A percentile compares a stretch with the other conserved stretches of the same genome.
Conservation (phyloP, 2,888 invertebrate species). For the Caenorhabditis japonica region DNA sequence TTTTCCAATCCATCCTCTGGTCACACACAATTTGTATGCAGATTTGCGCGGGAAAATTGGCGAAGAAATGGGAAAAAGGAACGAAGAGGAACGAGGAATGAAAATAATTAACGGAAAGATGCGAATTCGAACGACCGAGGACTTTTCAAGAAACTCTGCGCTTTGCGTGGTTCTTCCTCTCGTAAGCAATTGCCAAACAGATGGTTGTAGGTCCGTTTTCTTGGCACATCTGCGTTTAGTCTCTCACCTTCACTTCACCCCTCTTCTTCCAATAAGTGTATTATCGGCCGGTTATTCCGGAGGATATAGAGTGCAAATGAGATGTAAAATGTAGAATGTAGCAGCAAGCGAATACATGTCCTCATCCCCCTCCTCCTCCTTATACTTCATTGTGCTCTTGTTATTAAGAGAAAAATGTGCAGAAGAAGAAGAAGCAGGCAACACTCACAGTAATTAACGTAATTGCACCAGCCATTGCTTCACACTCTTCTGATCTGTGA, state of each 20-base stretch:
- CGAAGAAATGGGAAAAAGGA: neutral
- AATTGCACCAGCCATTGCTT: conserved; percentile 18
- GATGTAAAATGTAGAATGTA: conserved; percentile 52
- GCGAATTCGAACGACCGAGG: conserved; percentile 11
- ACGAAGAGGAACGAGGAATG: neutral
- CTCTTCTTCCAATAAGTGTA: conserved; percentile 37
- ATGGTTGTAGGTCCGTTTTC: conserved; percentile 32
- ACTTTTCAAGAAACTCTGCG: conserved; percentile 32
- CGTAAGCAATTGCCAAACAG: conserved; percentile 41
- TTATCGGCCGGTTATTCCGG: conserved; percentile 46
- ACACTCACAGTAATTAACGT: conserved; percentile 43
- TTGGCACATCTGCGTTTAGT: conserved; percentile 46
- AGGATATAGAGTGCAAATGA: conserved; percentile 51
- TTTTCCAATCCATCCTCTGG: conserved; percentile 40
- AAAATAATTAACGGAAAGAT: conserved; percentile 41
- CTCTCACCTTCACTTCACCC: too few relatives aligned
- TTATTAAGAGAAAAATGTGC: conserved; percentile 29
- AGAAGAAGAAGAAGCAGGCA: neutral
- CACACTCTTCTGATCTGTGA: neutral
- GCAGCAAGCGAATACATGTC: conserved; percentile 40
- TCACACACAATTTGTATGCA: conserved; percentile 46
- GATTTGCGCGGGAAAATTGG: conserved; percentile 9
- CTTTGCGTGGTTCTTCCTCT: conserved; percentile 4
- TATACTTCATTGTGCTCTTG: conserved; percentile 22
- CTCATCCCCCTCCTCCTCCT: conserved; percentile 4